Evolutionary conservation across 2,797 vertebrate genomes (phyloP).

Genomic region (Emydoidea blandingii): DNA sequence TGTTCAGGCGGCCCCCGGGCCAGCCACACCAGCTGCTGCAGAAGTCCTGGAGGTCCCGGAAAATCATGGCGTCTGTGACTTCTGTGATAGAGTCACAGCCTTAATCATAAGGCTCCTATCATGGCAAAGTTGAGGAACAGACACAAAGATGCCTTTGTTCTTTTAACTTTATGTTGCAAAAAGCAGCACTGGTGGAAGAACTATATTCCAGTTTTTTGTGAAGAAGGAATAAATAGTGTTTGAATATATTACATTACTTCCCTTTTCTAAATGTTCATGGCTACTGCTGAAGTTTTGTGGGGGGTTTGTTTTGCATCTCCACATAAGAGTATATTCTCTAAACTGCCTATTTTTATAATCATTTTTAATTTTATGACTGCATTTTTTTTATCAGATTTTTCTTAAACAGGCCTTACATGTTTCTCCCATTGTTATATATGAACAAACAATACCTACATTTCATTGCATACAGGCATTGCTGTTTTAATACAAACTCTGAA

Average conservation of each 20-base stretch:
- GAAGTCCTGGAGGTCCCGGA: too few species aligned
- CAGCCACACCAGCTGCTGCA: too few species aligned
- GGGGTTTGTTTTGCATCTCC: not conserved
- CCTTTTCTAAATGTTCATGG: not conserved
- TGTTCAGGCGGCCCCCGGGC: too few species aligned
- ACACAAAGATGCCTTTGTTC: not conserved
- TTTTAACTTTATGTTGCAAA: not conserved
- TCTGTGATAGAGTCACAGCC: too few species aligned
- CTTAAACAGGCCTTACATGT: not conserved
- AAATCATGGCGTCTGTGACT: too few species aligned
- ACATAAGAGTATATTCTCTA: not conserved
- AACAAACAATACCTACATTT: not conserved
- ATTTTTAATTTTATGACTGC: not conserved
- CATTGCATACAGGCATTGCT: not conserved
- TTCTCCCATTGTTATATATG: not conserved
- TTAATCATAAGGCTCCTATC: not conserved
- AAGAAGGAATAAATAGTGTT: not conserved
- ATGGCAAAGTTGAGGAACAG: not conserved
- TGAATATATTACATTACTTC: not conserved
- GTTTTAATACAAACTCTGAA: not conserved
- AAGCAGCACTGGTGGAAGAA: not conserved
- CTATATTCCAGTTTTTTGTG: not conserved
- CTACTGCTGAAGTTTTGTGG: not conserved
- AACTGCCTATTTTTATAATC: not conserved
- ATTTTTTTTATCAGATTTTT: not conserved